Base-by-base conservation (phyloP, 2,113 vertebrate species). In the Scytalopus superciliaris region DNA sequence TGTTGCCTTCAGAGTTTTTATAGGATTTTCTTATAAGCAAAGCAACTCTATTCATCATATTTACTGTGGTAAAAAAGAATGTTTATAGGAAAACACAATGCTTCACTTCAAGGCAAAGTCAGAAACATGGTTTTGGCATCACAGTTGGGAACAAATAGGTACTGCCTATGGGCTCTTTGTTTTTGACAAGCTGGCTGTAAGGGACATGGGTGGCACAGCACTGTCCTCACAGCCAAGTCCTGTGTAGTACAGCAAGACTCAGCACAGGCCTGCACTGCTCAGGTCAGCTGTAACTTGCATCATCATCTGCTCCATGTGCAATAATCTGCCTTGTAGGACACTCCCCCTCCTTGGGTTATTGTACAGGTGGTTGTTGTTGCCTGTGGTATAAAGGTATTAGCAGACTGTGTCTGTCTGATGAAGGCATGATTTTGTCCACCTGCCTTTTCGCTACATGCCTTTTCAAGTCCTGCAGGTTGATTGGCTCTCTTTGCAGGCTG, bases 391-490 rank as follows among this genome's bases (percentile, higher is more conserved):
- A 81, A 97, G 44, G 97, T 23, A 0, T 87, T 57, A 40, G 56
- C 94, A 3, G 28, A 27, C 60, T 90, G 72, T 50, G 78, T 96
- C 98, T 97, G 97, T 10, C 93, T 52, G 69, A 98, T 78, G 2
- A 98, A 98, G 21, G 97, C 24, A 12, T 93, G 12, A 3, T 92
- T 96, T 79, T 98, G 90, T 69, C 98, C 97, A 1, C 67, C 66
- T 87, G 9, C 39, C 21, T 74, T 74, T 91, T 67, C 27, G 28
- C 12, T 40, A 1, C 7, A 1, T 12, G 3, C 23, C 30, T 74
- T 73, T 86, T 73, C 27, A 88, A 47, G 37, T 27, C 49, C 97
- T 98, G 85, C 97, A 98, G 19, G 90, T 68, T 66, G 98, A 97
- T 2, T 73, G 88, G 33, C 98, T 98, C n/a, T 39, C 10, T 14